A percentile compares a stretch with the other conserved stretches of the same genome.
These are phyloP conservation scores for Crotalus viridis DNA, from an alignment of 2,113 vertebrate species.

Conservation along the genomic window DNA sequence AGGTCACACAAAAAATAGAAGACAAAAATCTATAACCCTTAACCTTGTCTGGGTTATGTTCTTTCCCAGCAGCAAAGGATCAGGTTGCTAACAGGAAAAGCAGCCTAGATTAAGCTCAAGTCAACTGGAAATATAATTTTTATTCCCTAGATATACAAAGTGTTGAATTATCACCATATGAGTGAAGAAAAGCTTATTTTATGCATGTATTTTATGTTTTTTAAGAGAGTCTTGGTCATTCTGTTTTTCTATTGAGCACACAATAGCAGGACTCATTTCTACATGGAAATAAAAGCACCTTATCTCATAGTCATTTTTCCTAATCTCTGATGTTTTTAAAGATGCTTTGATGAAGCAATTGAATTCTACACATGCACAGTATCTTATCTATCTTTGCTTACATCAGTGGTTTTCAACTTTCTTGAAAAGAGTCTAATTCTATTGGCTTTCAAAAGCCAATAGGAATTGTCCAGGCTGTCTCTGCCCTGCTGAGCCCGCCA, in stretches of 20 bases:
- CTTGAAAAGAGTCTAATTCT: too few relatives aligned
- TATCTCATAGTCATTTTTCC: not conserved
- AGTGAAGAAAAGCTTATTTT: conserved; percentile 32
- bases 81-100: conserved; percentile 31
- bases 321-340: not conserved
- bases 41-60: conserved; percentile 33
- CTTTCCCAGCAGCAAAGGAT: conserved; percentile 18
- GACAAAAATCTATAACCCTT: not conserved
- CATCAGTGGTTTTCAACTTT: not conserved
- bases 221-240: not conserved
- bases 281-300: not conserved
- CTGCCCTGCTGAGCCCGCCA: too few relatives aligned
- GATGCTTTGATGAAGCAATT: not conserved
- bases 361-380: not conserved
- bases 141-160: conserved; percentile 20
- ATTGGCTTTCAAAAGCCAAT: too few relatives aligned
- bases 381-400: not conserved
- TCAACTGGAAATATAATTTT: conserved; percentile 26
- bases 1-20: not conserved
- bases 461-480: too few relatives aligned
- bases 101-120: conserved; percentile 25
- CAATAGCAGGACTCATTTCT: not conserved
- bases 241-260: not conserved
- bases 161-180: conserved; percentile 29
- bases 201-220: not conserved